phyloP scores from a whole-genome alignment of 2,113 vertebrate species.

The Petroica traversi region DNA sequence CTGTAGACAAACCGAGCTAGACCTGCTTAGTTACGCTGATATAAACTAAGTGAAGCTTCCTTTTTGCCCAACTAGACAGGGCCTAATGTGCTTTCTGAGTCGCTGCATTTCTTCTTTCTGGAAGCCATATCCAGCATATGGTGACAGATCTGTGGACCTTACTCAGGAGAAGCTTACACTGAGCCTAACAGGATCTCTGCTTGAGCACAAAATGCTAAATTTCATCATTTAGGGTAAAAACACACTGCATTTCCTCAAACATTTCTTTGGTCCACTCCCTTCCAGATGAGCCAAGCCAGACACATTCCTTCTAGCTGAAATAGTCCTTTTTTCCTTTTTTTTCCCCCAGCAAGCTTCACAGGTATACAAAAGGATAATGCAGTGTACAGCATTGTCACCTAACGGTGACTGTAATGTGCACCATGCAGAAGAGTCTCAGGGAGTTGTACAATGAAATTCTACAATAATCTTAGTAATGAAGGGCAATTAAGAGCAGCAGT shows the following conservation, averaged over 20 bases:
- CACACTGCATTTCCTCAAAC: not conserved
- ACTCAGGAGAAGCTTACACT: not conserved
- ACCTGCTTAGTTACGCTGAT: not conserved
- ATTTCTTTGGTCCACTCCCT: not conserved
- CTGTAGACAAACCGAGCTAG: not conserved
- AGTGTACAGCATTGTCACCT: not conserved
- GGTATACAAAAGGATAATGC: not conserved
- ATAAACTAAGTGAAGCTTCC: not conserved
- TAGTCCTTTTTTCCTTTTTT: not conserved
- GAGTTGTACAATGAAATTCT: not conserved
- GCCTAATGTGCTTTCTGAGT: not conserved
- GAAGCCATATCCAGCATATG: not conserved
- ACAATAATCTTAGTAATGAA: not conserved
- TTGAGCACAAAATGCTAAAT: not conserved
- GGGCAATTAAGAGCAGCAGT: constrained; percentile 35
- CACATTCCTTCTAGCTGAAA: not conserved
- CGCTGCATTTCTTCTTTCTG: not conserved
- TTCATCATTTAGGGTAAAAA: not conserved
- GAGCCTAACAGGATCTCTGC: not conserved
- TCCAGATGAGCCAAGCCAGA: not conserved
- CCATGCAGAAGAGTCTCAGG: not conserved
- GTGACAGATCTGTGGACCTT: not conserved
- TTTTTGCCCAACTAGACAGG: not conserved
- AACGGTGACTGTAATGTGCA: not conserved
- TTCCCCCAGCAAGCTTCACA: not conserved